A percentile compares a stretch with the other conserved stretches of the same genome.
Conservation (phyloP, 2,113 vertebrate genomes). For the Paramormyrops kingsleyae region DNA sequence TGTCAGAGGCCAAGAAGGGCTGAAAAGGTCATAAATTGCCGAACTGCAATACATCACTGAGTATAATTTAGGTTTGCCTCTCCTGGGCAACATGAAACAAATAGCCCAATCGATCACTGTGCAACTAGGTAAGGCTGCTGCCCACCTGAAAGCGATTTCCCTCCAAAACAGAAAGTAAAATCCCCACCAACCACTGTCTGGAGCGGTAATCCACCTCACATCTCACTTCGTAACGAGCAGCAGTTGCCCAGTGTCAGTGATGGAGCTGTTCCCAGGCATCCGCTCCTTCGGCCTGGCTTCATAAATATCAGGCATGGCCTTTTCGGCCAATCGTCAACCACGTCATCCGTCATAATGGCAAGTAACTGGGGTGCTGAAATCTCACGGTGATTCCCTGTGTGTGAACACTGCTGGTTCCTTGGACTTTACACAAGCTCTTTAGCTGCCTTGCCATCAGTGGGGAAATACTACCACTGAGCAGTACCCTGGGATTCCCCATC, state of each 20-base stretch:
- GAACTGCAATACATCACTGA: conserved; percentile 60
- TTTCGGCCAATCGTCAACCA: conserved; percentile 53
- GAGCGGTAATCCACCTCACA: conserved; percentile 42
- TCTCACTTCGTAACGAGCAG: conserved; percentile 46
- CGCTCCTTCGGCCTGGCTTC: conserved; percentile 55
- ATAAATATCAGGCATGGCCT: conserved; percentile 60
- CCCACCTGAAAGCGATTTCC: conserved; percentile 24
- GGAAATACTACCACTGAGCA: background rate
- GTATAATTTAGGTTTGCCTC: conserved; percentile 51
- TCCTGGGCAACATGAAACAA: conserved; percentile 63
- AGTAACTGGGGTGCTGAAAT: background rate
- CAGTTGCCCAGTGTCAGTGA: conserved; percentile 20
- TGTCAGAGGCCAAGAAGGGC: conserved; percentile 40
- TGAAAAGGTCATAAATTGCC: conserved; percentile 53
- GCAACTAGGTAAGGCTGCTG: conserved; percentile 39
- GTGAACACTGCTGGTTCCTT: background rate
- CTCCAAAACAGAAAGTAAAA: conserved; percentile 41
- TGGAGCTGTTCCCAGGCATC: conserved; percentile 28
- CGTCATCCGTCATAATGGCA: conserved; percentile 56
- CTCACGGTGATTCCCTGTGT: background rate
- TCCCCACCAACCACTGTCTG: conserved; percentile 25
- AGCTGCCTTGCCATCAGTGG: background rate
- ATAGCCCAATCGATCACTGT: conserved; percentile 60
- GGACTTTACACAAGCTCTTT: background rate
- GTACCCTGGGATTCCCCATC: background rate